A percentile compares a stretch with the other conserved stretches of the same genome.
Evolutionary conservation across 2,113 vertebrate species (phyloP).

Genomic region (Phaetusa simplex): DNA sequence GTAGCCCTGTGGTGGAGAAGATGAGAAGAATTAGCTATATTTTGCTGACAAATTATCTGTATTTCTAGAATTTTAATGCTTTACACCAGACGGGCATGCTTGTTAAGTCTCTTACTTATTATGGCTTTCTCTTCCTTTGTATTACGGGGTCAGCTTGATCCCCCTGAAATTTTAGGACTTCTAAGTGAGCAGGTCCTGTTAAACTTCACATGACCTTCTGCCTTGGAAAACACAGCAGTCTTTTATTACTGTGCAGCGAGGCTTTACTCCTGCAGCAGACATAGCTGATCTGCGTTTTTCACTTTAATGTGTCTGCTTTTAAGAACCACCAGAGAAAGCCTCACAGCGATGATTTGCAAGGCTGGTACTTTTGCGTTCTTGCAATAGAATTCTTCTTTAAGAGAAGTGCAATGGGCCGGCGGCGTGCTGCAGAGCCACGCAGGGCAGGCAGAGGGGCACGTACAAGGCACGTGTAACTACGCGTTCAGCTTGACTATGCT

Average conservation of each 20-base stretch:
- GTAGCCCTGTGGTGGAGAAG: slow-evolving; percentile 61
- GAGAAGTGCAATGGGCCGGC: neutral
- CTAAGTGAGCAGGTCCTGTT: neutral
- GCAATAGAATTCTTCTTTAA: neutral
- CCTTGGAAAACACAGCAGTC: neutral
- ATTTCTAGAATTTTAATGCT: neutral
- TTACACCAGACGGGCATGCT: neutral
- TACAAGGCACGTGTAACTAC: rapidly evolving
- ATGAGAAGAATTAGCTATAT: neutral
- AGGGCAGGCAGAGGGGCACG: neutral
- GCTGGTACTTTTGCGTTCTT: neutral
- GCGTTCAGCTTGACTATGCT: neutral
- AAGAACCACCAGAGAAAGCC: neutral
- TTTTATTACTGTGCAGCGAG: neutral
- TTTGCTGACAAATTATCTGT: neutral
- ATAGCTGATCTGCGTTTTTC: neutral
- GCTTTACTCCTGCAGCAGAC: neutral
- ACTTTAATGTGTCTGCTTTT: neutral
- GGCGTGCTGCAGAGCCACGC: neutral
- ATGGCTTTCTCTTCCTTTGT: neutral
- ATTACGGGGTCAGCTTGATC: neutral
- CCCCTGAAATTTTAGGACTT: neutral
- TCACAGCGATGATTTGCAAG: neutral
- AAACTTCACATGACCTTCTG: neutral
- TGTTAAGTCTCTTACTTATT: neutral